Base-by-base conservation (phyloP, 1,140 invertebrate species). In the Drosophila malerkotliana region DNA sequence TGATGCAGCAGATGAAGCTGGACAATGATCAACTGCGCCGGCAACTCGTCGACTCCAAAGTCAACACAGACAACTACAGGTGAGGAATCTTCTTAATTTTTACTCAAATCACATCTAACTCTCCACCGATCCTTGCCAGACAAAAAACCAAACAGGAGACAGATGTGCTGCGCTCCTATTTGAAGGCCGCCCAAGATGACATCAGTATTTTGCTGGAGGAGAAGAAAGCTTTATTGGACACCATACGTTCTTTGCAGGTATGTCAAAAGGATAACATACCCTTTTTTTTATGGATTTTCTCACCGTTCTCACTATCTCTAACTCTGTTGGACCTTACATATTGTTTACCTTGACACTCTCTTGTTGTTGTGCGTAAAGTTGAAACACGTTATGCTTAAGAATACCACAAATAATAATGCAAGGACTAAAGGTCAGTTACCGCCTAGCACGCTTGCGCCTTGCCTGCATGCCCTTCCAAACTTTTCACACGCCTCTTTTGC, bases 201-300 rank as follows among this genome's bases (percentile, higher is more conserved):
- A 95, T 96, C 1, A 93, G 93, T 14, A 92, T 93, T 26, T 90
- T 97, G 44, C 74, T 96, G 1, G 94, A 95, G 37, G 96, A 97
- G 73, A 97, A 97, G 79, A 94, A 94, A 68, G 93, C 93, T n/a
- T 91, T 97, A 26, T 89, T 96, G 45, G 95, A 96, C 71, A 94
- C 94, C 51, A 92, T 96, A 63, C 92, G 93, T 12, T 92, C 93
- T 39, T 81, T 96, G 69, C 95, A 96, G 92, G 95, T 94, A 59
- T 54, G 34, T 66, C 0, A 30, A 14, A 0, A 7, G 6, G 2
- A 26, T 2, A 26, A 3, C 1, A 28, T 8, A 14, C 4, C 14
- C 39, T 18, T 28, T 10, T 9, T 15, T 14, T 39, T 28, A 26
- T n/a, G 32, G 8, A 48, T 37, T 60, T 14, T 69, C 51, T 30